A percentile compares a stretch with the other conserved stretches of the same genome.
phyloP scores from a whole-genome alignment of 2,888 invertebrate genomes.

The Brenthis ino region DNA sequence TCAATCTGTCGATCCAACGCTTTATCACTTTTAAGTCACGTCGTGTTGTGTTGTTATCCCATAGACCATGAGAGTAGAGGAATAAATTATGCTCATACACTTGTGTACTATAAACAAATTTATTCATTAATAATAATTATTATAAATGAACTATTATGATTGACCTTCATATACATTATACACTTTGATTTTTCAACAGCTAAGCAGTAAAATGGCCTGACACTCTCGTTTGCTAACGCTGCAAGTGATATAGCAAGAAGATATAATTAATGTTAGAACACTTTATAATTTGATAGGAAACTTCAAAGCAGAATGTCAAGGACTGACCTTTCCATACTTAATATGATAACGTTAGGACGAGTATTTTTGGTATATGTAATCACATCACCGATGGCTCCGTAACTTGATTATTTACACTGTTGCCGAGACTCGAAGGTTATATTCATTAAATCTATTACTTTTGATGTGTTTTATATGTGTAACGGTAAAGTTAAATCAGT shows the following conservation, averaged over 20 bases:
- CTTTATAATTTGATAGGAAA: constrained; percentile 30
- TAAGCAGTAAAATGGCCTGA: too few species aligned
- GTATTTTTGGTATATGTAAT: constrained; percentile 38
- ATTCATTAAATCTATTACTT: constrained; percentile 7
- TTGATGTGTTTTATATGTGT: constrained; percentile 2
- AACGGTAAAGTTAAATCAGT: constrained; percentile 5
- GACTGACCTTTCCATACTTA: constrained; percentile 46
- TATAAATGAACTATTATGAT: too few species aligned
- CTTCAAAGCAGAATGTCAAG: constrained; percentile 43
- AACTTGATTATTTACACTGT: constrained; percentile 32
- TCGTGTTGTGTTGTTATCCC: too few species aligned
- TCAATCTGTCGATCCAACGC: too few species aligned
- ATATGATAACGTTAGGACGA: constrained; percentile 43
- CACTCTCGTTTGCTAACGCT: too few species aligned
- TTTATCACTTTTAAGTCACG: too few species aligned
- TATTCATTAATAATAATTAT: too few species aligned
- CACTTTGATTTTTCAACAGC: too few species aligned
- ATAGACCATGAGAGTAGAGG: too few species aligned
- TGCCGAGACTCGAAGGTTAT: constrained; percentile 20
- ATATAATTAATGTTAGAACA: constrained; percentile 14
- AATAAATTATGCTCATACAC: too few species aligned
- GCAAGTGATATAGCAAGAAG: not conserved
- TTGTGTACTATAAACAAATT: too few species aligned
- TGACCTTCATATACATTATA: too few species aligned
- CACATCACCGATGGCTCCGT: constrained; percentile 32